phyloP scores from a whole-genome alignment of 2,113 vertebrate species.

The Diphyllodes magnificus region DNA sequence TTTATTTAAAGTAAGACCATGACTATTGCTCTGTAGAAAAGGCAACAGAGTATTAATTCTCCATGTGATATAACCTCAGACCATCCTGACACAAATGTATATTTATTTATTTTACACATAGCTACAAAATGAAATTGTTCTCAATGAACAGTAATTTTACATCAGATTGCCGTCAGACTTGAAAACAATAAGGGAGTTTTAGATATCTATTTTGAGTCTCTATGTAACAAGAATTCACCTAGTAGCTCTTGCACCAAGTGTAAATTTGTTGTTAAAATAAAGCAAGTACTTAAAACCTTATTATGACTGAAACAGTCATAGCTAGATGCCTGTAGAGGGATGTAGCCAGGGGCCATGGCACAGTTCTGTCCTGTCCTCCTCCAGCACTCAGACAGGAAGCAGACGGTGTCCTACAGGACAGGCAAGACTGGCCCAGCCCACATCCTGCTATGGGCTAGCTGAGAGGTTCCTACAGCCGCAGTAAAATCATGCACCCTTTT shows the following conservation, averaged over 20 bases:
- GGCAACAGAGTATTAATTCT: not conserved
- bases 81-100: not conserved
- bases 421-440: not conserved
- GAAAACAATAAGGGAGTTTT: not conserved
- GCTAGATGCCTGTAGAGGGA: too few species aligned
- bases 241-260: not conserved
- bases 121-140: not conserved
- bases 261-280: not conserved
- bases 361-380: not conserved
- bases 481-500: not conserved
- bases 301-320: not conserved
- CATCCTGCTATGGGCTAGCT: not conserved
- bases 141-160: not conserved
- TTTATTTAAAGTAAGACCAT: not conserved
- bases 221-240: not conserved
- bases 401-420: not conserved
- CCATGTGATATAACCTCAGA: not conserved
- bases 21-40: not conserved
- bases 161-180: not conserved
- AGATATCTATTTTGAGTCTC: not conserved
- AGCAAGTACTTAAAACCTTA: not conserved
- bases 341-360: not conserved
- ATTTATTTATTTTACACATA: not conserved
- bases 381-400: not conserved
- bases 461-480: accelerated